Evolutionary conservation across 2,797 vertebrate genomes (phyloP).

Genomic region (Hephaestus fuliginosus): DNA sequence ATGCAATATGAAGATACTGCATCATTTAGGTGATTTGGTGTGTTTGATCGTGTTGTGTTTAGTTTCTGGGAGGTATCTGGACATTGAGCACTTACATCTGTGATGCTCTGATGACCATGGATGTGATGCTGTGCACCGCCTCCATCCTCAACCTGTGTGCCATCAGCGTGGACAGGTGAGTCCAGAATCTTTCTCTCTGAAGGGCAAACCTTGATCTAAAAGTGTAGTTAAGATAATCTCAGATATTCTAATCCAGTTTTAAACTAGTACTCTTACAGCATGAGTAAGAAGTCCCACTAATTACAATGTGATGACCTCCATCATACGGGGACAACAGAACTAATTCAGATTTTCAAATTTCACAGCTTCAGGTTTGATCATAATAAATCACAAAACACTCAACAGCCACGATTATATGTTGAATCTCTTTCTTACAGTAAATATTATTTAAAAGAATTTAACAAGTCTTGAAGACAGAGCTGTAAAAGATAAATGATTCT

Average conservation of each 20-base stretch:
- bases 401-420: not conserved
- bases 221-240: not conserved
- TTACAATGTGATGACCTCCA: not conserved
- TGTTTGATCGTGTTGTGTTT: constrained; percentile 22
- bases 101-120: constrained; percentile 95
- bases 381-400: not conserved
- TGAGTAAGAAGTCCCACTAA: not conserved
- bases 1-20: too few relatives aligned
- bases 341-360: constrained; percentile 5
- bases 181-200: not conserved
- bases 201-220: too few relatives aligned
- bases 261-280: not conserved
- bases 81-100: constrained; percentile 88
- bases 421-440: not conserved
- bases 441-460: not conserved
- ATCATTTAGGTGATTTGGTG: not conserved
- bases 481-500: not conserved
- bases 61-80: constrained; percentile 94
- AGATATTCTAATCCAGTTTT: not conserved
- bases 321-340: not conserved
- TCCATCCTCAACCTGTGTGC: constrained; percentile 97
- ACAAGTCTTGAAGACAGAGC: not conserved
- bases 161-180: constrained; percentile 94
- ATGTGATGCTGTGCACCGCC: constrained; percentile 95
- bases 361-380: not conserved